A percentile compares a stretch with the other conserved stretches of the same genome.
These are phyloP conservation scores for Trichechus manatus DNA, from an alignment of 2,113 vertebrate genomes.

Conservation along the genomic window DNA sequence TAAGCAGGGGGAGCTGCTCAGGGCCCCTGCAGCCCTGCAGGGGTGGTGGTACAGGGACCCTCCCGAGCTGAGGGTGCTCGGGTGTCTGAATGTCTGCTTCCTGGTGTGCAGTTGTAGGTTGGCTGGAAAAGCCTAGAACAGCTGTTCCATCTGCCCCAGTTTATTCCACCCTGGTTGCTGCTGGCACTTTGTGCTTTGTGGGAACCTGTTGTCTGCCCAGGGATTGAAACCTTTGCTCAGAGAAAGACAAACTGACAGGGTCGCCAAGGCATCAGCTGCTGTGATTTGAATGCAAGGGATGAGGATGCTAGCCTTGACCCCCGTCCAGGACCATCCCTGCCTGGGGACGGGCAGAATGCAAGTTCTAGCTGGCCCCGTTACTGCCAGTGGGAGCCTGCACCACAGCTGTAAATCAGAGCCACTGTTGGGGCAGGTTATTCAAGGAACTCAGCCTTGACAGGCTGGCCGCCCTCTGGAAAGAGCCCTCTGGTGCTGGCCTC, in stretches of 20 bases:
- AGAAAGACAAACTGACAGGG: not conserved
- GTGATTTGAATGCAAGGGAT: not conserved
- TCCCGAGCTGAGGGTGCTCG: fast-evolving
- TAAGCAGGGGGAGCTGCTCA: not conserved
- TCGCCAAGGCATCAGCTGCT: not conserved
- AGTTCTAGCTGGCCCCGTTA: constrained; percentile 16
- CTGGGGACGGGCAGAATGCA: not conserved
- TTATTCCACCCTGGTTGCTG: not conserved
- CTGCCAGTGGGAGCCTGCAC: constrained; percentile 43
- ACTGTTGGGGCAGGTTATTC: not conserved
- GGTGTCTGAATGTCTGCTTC: not conserved
- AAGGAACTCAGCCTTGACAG: not conserved
- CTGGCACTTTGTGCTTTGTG: not conserved
- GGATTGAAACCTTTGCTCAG: not conserved
- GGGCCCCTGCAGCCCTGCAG: not conserved
- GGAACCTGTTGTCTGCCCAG: not conserved
- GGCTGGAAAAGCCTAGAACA: not conserved
- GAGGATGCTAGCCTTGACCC: not conserved
- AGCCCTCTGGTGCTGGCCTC: not conserved
- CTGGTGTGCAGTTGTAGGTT: not conserved
- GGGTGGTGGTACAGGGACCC: not conserved
- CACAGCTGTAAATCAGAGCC: constrained; percentile 47
- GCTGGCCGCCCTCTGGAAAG: constrained; percentile 1
- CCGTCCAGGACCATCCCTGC: not conserved
- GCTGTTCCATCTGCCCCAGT: not conserved